phyloP scores from a whole-genome alignment of 2,113 vertebrate species.

The Dromaius novaehollandiae region DNA sequence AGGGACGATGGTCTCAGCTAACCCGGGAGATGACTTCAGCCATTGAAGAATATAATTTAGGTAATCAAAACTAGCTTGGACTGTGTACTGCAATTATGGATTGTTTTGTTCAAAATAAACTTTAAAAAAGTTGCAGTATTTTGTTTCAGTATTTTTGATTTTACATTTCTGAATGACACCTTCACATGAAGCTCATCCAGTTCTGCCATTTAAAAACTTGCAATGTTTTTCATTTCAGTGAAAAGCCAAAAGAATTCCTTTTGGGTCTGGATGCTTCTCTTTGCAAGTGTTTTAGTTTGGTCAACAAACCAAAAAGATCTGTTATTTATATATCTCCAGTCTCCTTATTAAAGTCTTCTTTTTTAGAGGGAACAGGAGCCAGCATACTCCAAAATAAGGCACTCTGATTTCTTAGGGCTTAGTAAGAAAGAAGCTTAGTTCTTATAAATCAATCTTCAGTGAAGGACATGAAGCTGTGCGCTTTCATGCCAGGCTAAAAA shows the following conservation, averaged over 20 bases:
- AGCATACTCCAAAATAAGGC: slow-evolving; percentile 21
- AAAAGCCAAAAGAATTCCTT: neutral
- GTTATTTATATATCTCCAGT: neutral
- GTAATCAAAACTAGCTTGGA: neutral
- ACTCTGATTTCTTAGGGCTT: neutral
- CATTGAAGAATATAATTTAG: neutral
- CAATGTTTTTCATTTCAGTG: neutral
- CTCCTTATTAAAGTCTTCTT: neutral
- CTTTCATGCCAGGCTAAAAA: neutral
- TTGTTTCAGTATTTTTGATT: neutral
- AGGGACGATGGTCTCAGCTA: neutral
- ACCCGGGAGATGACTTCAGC: neutral
- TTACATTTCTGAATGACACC: neutral
- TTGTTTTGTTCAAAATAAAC: neutral
- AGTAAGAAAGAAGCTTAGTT: slow-evolving; percentile 3
- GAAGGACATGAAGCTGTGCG: neutral
- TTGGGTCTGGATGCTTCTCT: neutral
- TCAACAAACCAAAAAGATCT: neutral
- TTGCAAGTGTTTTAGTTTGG: neutral
- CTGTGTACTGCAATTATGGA: neutral
- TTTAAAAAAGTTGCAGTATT: neutral
- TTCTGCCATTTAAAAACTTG: neutral
- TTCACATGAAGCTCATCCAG: neutral
- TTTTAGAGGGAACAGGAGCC: neutral
- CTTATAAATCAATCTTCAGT: slow-evolving; percentile 34